phyloP scores from a whole-genome alignment of 53 echinoderm and acorn worm genomes.

The Stichopus horrens region DNA sequence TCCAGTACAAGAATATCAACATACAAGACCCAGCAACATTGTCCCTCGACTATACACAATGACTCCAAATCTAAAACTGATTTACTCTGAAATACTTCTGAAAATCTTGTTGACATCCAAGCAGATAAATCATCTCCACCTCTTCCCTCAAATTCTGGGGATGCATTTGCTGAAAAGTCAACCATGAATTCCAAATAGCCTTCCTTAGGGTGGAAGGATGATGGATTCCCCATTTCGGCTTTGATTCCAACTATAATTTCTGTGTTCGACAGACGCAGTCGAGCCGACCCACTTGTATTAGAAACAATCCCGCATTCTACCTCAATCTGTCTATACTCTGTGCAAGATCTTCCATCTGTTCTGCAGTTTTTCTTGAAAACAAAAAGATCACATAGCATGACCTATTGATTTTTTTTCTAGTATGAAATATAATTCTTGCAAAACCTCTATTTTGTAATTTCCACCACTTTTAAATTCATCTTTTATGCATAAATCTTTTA shows the following conservation, averaged over 20 bases:
- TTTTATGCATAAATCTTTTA: too few relatives aligned
- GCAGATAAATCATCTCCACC: constrained; percentile 89
- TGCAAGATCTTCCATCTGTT: constrained; percentile 83
- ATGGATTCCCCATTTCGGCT: constrained; percentile 94
- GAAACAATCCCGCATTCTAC: constrained; percentile 96
- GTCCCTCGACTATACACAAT: constrained; percentile 72
- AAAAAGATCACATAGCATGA: background rate
- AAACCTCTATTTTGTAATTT: too few relatives aligned
- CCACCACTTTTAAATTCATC: too few relatives aligned
- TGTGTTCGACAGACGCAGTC: constrained; percentile 85
- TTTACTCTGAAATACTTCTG: constrained; percentile 62
- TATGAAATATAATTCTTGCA: too few relatives aligned
- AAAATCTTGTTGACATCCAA: constrained; percentile 82
- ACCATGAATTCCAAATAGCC: constrained; percentile 97
- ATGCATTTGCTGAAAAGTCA: constrained; percentile 97
- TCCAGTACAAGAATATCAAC: constrained; percentile 91
- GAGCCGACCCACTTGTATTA: constrained; percentile 93
- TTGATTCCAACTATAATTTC: constrained; percentile 91
- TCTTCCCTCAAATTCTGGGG: constrained; percentile 94
- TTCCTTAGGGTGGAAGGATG: constrained; percentile 55
- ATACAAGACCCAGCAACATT: constrained; percentile 94
- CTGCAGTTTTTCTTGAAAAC: constrained; percentile 70
- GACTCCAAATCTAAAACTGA: constrained; percentile 71
- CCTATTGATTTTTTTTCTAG: too few relatives aligned
- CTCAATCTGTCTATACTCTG: constrained; percentile 80